Base-by-base conservation (phyloP, 2,113 vertebrate genomes). In the Paratilapia polleni region DNA sequence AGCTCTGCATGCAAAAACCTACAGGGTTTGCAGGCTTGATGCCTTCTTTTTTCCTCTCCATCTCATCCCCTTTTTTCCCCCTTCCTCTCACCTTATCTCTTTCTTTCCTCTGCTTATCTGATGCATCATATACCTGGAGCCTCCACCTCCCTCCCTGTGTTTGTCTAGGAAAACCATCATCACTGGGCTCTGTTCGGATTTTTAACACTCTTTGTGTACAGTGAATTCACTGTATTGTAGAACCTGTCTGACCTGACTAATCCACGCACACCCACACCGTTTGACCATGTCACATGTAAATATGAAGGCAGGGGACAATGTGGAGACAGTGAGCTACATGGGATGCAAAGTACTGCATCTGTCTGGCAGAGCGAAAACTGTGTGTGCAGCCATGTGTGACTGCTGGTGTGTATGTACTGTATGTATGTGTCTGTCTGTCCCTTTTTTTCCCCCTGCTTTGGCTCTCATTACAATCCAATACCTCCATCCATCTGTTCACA, bases 401-500 rank as follows among this genome's bases (percentile, higher is more conserved):
- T 79, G 77, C 47, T 20, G 17, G 74, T 77, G 82, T 81, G 63
- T n/a, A 6, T 73, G 68, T 59, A 73, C 56, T 81, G 22, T 15
- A 8, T 1, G 57, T 58, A 80, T 58, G 11, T 78, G 38, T 76
- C 47, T 78, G 66, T 75, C 54, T 59, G 70, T 31, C 61, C 19
- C 24, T 38, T 41, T 85, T 84, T 28, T 60, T n/a, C n/a, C n/a
- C n/a, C 11, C 81, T 52, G 22, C 70, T 89, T 91, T 86, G 89
- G 81, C 78, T 93, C 90, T 89, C 91, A 89, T 93, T 88, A 92
- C 86, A 91, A 91, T 91, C 81, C 88, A 92, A 94, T 94, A 94
- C 91, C 91, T 94, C 87, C 87, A 91, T 91, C 94, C 94, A 95
- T 95, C 93, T 94, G 94, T 92, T 94, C 92, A 93, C 82, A 91